Evolutionary conservation across 35 echinoderm and acorn worm species (phyloP).

Genomic region (Amphiura filiformis): DNA sequence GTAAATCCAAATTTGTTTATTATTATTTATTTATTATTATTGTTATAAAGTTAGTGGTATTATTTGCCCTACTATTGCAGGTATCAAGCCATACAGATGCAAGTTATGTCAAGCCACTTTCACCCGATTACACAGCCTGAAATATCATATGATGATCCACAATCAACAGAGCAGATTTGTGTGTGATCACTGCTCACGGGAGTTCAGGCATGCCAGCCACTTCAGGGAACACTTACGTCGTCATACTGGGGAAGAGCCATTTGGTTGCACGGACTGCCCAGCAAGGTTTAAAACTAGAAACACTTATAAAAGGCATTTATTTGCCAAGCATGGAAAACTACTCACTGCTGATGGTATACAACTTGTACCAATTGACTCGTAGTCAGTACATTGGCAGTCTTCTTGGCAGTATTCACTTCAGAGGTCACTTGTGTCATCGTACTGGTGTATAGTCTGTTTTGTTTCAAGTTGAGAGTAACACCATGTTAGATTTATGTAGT

Average conservation of each 20-base stretch:
- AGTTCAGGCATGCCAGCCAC: conserved; percentile 96
- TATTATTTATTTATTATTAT: too few species aligned
- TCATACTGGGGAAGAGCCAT: conserved; percentile 96
- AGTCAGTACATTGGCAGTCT: background rate
- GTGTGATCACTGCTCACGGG: conserved; percentile 79
- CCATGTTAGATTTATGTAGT: too few species aligned
- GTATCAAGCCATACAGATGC: conserved; percentile 95
- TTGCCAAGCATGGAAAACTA: conserved; percentile 75
- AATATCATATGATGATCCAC: conserved; percentile 99
- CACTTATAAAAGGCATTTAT: conserved; percentile 87
- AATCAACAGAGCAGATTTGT: conserved; percentile 87
- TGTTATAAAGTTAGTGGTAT: too few species aligned
- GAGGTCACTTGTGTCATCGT: too few species aligned
- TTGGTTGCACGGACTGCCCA: conserved; percentile 90
- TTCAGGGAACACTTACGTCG: conserved; percentile 95
- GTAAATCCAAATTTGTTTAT: too few species aligned
- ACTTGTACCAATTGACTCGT: background rate
- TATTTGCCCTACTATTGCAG: too few species aligned
- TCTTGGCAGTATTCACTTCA: background rate
- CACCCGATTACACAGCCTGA: conserved; percentile 95
- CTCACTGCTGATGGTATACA: conserved; percentile 46
- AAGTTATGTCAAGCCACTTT: conserved; percentile 83
- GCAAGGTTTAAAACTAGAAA: conserved; percentile 94
- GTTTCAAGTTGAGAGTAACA: too few species aligned
- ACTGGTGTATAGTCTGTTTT: too few species aligned